Percentiles rank a stretch among this genome's conserved stretches.
Conservation (phyloP, 1,140 invertebrate genomes). For the Spodoptera litura region DNA sequence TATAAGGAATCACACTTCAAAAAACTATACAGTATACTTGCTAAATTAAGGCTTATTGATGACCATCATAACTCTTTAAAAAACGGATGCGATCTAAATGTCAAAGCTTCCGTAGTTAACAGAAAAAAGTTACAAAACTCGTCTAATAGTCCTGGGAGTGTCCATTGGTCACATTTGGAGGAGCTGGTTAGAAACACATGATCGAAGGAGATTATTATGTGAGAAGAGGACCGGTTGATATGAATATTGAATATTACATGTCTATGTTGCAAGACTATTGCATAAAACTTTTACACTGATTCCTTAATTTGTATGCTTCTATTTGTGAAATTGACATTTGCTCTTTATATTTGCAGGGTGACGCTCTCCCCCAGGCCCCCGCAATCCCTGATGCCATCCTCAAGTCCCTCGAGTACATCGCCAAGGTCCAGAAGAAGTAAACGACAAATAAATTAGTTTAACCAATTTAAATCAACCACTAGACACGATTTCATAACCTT, state of each 20-base stretch:
- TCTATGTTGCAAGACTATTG: background rate
- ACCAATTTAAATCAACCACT: background rate
- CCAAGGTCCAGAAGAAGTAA: conserved; percentile 29
- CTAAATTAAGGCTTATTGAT: background rate
- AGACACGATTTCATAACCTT: background rate
- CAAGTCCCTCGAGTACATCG: conserved; percentile 62
- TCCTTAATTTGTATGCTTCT: conserved; percentile 14
- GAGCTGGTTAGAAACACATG: background rate
- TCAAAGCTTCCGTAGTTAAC: background rate
- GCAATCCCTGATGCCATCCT: conserved; percentile 68
- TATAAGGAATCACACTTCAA: too few species aligned
- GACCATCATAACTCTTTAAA: background rate
- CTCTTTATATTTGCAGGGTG: conserved; percentile 59
- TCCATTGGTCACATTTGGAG: background rate
- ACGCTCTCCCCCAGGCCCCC: conserved; percentile 72
- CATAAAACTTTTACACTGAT: background rate
- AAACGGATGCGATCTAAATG: conserved; percentile 12
- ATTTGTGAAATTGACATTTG: conserved; percentile 9
- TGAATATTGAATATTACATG: background rate
- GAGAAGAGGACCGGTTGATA: background rate
- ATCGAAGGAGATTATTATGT: background rate
- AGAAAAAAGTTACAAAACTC: background rate
- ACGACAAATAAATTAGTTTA: background rate
- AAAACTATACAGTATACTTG: too few species aligned
- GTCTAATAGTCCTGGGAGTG: background rate